Conservation (phyloP, 2,113 vertebrate genomes). For the Podocnemis expansa region DNA sequence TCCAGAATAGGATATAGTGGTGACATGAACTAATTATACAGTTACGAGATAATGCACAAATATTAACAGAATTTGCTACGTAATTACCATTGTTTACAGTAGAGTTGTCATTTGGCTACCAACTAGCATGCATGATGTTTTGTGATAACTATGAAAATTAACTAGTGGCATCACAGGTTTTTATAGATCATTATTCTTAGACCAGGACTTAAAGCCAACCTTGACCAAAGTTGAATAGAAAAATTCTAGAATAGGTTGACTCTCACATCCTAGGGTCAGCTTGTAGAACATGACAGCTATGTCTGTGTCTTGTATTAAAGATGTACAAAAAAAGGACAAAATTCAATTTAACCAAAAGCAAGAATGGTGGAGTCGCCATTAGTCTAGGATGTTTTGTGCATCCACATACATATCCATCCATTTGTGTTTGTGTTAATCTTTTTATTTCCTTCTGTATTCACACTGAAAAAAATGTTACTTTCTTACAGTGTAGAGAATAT, state of each 20-base stretch:
- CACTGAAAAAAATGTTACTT: neutral
- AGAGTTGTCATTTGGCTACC: conserved; percentile 68
- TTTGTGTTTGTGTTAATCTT: neutral
- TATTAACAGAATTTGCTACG: conserved; percentile 73
- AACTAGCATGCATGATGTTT: conserved; percentile 73
- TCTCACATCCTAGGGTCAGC: conserved; percentile 6
- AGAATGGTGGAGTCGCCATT: neutral
- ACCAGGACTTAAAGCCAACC: conserved; percentile 17
- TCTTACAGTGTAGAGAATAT: neutral
- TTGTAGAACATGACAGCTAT: conserved; percentile 48
- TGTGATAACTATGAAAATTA: conserved; percentile 72
- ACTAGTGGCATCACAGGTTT: conserved; percentile 62
- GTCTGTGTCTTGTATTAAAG: conserved; percentile 14
- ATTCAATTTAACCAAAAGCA: neutral
- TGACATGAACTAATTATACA: conserved; percentile 75
- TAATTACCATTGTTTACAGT: conserved; percentile 77
- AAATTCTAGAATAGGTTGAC: conserved; percentile 33
- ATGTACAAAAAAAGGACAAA: neutral
- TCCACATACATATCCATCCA: neutral
- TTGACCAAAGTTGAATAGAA: conserved; percentile 50
- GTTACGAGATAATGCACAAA: conserved; percentile 75
- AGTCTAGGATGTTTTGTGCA: neutral
- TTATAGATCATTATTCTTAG: conserved; percentile 62
- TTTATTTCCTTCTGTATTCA: neutral
- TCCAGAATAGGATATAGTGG: conserved; percentile 68